Evolutionary conservation across 2,888 invertebrate genomes (phyloP), one percentile per base, ranked within the genome.

Genomic region (Dasysyrphus tricinctus): DNA sequence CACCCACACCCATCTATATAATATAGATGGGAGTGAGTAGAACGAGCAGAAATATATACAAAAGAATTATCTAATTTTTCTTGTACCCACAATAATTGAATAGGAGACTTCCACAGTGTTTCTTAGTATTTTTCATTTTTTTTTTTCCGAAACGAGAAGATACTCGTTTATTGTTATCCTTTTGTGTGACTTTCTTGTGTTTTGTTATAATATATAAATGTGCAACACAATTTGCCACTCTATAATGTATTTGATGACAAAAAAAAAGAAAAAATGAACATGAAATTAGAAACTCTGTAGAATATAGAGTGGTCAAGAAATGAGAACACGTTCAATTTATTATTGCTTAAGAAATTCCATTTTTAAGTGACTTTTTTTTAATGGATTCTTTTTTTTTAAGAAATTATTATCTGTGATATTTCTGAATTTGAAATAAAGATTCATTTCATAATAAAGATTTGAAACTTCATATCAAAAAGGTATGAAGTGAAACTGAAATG

Each of bases 61-160:
- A 39, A 42, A 24, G 75, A 80, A 72, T 57, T 59, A 75, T 84
- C 65, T 80, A 59, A 79, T 75, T 67, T 44, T 56, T 51, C 79
- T 83, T 65, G 49, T 80, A 47, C 49, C 65, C 65, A 59, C 65
- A 79, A 75, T 83, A 75, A 80, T 84, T 75, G 75, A 84, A 84
- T 67, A 44, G 83, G 49, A 24, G 70, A 63, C 47, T 42, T 34
- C 3, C 63, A n/a, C n/a, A 42, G 61, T 56, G 78, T 16, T 75
- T 37, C 49, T 44, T 14, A 5, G 12, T 6, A 12, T 19, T 11
- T 51, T 37, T 59, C n/a, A n/a, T n/a, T 2, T 42, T 19, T 39
- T 39, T 59, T 57, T 34, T 32, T 39, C 16, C 11, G 14, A 0
- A 75, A 63, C 29, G 51, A 29, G 19, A 54, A 69, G 12, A 19